A percentile compares a stretch with the other conserved stretches of the same genome.
Evolutionary conservation across 2,113 vertebrate species (phyloP).

Genomic region (Pomatorhinus ruficollis): DNA sequence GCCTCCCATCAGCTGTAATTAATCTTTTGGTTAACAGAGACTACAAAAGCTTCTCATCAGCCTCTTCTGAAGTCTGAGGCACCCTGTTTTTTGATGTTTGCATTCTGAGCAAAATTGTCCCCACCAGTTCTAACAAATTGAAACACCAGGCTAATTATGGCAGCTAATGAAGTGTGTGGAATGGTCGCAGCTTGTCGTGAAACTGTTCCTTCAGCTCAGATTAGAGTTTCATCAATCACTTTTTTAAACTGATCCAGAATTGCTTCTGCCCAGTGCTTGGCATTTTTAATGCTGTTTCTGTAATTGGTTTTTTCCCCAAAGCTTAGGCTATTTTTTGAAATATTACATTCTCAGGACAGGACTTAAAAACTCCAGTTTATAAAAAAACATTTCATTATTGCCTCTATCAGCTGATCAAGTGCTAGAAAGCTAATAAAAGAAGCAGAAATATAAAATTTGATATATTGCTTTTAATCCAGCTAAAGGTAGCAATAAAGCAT

Average conservation of each 20-base stretch:
- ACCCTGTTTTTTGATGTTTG: constrained; percentile 87
- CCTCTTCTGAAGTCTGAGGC: constrained; percentile 88
- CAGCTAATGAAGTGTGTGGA: constrained; percentile 96
- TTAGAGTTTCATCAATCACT: constrained; percentile 97
- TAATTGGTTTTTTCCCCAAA: constrained; percentile 87
- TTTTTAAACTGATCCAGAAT: constrained; percentile 89
- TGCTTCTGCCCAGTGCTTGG: constrained; percentile 80
- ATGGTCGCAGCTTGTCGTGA: constrained; percentile 90
- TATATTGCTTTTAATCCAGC: constrained; percentile 72
- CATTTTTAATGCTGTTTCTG: constrained; percentile 86
- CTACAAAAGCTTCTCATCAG: constrained; percentile 86
- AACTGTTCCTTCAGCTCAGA: constrained; percentile 91
- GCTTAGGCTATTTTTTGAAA: constrained; percentile 81
- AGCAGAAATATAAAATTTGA: constrained; percentile 73
- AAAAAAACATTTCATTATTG: constrained; percentile 73
- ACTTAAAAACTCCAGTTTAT: constrained; percentile 75
- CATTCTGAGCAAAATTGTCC: constrained; percentile 88
- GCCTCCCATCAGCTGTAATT: constrained; percentile 89
- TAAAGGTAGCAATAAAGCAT: constrained; percentile 73
- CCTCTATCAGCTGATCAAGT: constrained; percentile 77
- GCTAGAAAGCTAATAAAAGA: constrained; percentile 77
- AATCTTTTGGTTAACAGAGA: constrained; percentile 92
- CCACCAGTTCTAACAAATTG: constrained; percentile 93
- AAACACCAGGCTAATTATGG: constrained; percentile 95
- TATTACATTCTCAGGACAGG: constrained; percentile 75